Percentiles rank a stretch among this genome's conserved stretches.
Conservation (phyloP, 1,140 invertebrate genomes). For the Cecropterus lyciades region DNA sequence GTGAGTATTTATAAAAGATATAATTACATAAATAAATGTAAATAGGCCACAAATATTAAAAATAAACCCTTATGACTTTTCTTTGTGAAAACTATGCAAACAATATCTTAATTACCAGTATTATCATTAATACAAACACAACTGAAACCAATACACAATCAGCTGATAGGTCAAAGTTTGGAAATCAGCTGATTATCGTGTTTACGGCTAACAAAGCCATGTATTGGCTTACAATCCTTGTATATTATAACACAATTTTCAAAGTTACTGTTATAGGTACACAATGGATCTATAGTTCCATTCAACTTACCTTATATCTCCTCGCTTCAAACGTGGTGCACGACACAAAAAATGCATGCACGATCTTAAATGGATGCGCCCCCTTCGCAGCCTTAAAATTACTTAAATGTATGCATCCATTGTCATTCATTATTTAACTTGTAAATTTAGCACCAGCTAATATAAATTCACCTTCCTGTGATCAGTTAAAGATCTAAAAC, state of each 20-base stretch:
- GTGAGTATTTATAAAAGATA: too few species aligned
- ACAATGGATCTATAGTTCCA: background rate
- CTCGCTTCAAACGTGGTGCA: conserved; percentile 88
- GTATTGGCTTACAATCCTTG: conserved; percentile 7
- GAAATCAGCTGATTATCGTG: conserved; percentile 70
- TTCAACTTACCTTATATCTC: conserved; percentile 87
- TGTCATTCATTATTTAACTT: conserved; percentile 86
- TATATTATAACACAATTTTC: background rate
- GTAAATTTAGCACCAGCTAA: conserved; percentile 53
- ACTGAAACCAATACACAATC: conserved; percentile 28
- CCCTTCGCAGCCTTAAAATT: conserved; percentile 91
- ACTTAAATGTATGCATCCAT: conserved; percentile 90
- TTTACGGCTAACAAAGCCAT: conserved; percentile 41
- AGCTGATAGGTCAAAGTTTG: conserved; percentile 64
- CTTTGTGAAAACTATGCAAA: too few species aligned
- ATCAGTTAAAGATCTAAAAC: conserved; percentile 39
- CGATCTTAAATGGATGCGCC: conserved; percentile 89
- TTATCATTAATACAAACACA: conserved; percentile 13
- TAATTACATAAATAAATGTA: too few species aligned
- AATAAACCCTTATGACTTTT: too few species aligned
- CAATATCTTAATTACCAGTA: too few species aligned
- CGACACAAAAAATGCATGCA: conserved; percentile 91
- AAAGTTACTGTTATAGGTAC: background rate
- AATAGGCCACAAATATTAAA: too few species aligned
- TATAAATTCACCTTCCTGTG: conserved; percentile 40